Base-by-base conservation (phyloP, 2,888 invertebrate species). In the Pomacea canaliculata region DNA sequence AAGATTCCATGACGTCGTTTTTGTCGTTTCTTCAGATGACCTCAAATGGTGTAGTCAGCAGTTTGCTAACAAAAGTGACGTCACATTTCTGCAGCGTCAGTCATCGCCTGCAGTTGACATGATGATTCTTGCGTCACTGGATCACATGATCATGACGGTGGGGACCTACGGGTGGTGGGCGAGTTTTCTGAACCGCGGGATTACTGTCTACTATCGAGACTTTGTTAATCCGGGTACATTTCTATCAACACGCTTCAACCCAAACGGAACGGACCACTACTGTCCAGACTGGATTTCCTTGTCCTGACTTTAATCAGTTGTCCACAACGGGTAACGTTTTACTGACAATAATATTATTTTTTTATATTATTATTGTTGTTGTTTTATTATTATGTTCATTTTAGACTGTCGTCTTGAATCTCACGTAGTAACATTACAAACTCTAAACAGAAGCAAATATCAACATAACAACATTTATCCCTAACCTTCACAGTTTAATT, bases 141-240 rank as follows among this genome's bases (percentile, higher is more conserved):
- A 84, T 68, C 86, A 86, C 74, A 80, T 80, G 13, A 84, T 86
- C 12, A 83, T 79, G 63, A 82, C 84, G 1, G 83, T 84, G 4
- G 86, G 86, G 1, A 83, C 85, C 7, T 85, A 81, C 71, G 27
- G 63, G 16, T 63, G 63, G 63, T 63, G 63, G 63, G 12, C 63
- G 1, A 27, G 63, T 23, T 63, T 23, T 27, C 12, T 7, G 5
- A 63, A 63, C 63, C 27, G 8, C 1, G 63, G 63, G 63, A 63
- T 63, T 18, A 63, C 63, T 5, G 63, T 63, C 19, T 63, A 63
- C 63, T 23, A 5, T n/a, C n/a, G 27, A 63, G 63, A 19, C 63
- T 63, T 63, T 63, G 27, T 63, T 10, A 4, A 63, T 1, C 16
- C 63, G 19, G 27, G 19, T 8, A 63, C 16, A 12, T 19, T 8